These are phyloP conservation scores for Zaprionus ornatus DNA, from an alignment of 1,140 invertebrate genomes.

Conservation along the genomic window DNA sequence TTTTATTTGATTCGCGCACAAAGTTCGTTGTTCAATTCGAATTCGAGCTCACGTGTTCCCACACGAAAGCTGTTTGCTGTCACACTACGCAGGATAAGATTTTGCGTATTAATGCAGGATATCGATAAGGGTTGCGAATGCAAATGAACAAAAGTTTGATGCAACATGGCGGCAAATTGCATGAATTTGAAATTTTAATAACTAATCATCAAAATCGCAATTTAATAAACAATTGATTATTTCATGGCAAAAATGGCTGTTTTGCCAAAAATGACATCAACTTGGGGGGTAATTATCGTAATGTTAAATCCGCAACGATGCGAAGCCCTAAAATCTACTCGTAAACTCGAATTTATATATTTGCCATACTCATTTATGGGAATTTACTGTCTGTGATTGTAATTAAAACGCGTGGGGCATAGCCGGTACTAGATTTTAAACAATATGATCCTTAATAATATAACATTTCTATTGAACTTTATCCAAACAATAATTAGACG, in stretches of 20 bases:
- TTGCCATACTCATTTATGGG: neutral
- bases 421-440: neutral
- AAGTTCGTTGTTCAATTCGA: neutral
- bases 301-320: conserved; percentile 6
- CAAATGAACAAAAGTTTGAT: neutral
- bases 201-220: neutral
- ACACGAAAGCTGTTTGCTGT: conserved; percentile 18
- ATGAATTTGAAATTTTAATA: neutral
- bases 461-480: neutral
- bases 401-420: conserved; percentile 2
- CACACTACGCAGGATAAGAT: neutral
- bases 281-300: neutral
- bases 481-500: neutral
- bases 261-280: conserved; percentile 26
- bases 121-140: neutral
- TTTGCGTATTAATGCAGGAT: neutral
- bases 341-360: neutral
- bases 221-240: neutral
- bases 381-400: neutral
- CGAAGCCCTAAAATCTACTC: conserved; percentile 6
- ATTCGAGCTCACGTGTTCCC: neutral
- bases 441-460: neutral
- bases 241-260: neutral
- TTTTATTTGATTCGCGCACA: neutral
- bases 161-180: neutral